phyloP scores from a whole-genome alignment of 1,140 invertebrate genomes.

The Tenebrio molitor region DNA sequence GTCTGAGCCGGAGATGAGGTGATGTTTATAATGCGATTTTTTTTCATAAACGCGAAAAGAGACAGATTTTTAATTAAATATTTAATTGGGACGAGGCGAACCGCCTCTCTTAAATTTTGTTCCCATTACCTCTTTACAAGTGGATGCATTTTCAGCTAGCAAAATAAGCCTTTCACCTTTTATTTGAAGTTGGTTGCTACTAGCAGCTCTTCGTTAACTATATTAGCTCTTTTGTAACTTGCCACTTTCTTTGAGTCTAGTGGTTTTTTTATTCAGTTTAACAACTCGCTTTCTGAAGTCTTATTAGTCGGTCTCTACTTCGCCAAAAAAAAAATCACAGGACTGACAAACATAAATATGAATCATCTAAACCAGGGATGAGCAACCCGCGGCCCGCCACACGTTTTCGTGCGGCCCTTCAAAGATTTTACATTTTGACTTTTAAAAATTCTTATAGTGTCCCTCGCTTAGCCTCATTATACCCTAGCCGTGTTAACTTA shows the following conservation, averaged over 20 bases:
- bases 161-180: conserved; percentile 3
- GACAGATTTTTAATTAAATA: conserved; percentile 30
- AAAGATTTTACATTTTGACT: too few species aligned
- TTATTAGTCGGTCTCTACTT: too few species aligned
- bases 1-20: conserved; percentile 19
- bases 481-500: too few species aligned
- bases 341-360: too few species aligned
- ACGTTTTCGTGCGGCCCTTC: too few species aligned
- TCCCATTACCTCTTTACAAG: not conserved
- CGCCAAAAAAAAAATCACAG: too few species aligned
- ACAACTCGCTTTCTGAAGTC: conserved; percentile 19
- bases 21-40: conserved; percentile 37
- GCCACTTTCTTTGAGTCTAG: conserved; percentile 1
- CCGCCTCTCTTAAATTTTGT: conserved; percentile 17
- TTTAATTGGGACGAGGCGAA: not conserved
- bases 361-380: too few species aligned
- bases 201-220: conserved; percentile 9
- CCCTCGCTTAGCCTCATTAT: too few species aligned
- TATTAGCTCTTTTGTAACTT: conserved; percentile 24
- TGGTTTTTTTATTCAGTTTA: conserved; percentile 1
- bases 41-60: not conserved
- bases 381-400: too few species aligned
- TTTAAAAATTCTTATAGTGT: too few species aligned
- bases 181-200: conserved; percentile 22
- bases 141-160: conserved; percentile 3